Evolutionary conservation across 1,140 invertebrate genomes (phyloP), one percentile per base, ranked within the genome.

Genomic region (Dolichoris vasculosae): DNA sequence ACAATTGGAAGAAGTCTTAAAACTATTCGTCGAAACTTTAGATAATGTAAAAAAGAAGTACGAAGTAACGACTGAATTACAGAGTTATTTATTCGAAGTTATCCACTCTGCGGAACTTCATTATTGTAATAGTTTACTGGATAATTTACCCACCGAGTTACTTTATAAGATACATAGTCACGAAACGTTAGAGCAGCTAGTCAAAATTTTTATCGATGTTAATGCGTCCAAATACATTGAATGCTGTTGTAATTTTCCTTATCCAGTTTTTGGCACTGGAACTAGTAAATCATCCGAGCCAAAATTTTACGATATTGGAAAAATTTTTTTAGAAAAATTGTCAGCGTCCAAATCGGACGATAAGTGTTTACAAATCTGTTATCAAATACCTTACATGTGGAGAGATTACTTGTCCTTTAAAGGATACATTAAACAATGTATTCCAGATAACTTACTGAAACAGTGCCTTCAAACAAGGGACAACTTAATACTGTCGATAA

Each of bases 371-470:
- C 77, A 87, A 82, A 87, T 95, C 43, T 95, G 94, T 87, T 94
- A 94, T 84, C 92, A 92, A 86, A 94, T 95, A 92, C 95, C 95
- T 55, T 95, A 94, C 86, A 93, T 95, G 88, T 95, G 95, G 95
- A 88, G 88, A 73, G 88, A 90, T 23, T 93, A 92, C 69, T 85
- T 93, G 46, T 71, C 86, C 1, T 32, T 90, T 43, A 89, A 87
- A 17, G 86, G 71, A 51, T 76, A 81, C 20, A 38, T 17, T 48
- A 84, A 81, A 40, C 23, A 75, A 51, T 17, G 32, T 38, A 38
- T 86, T 26, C 55, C 82, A 38, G 59, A 35, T 38, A 88, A 2
- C 85, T 83, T 73, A 80, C 85, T 88, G 82, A 90, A 87, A 46
- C 88, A 89, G 83, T 91, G 90, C 78, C 87, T 93, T 86, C 90